phyloP scores from a whole-genome alignment of 2,888 invertebrate genomes.

The Arrhopalites spinosus region DNA sequence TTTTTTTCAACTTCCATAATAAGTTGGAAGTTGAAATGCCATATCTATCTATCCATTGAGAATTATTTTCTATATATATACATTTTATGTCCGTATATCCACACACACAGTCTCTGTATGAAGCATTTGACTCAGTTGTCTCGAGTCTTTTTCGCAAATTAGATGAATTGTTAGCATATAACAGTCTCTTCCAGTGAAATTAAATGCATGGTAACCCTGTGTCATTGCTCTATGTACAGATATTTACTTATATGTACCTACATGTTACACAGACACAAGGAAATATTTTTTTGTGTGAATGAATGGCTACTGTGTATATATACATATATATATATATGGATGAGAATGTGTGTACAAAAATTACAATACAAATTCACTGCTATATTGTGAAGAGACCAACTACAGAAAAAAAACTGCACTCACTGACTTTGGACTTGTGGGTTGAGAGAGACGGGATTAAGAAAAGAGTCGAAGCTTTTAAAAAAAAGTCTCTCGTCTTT shows the following conservation, averaged over 20 bases:
- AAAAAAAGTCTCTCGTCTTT: constrained; percentile 5
- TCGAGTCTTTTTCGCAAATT: neutral
- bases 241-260: neutral
- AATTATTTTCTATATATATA: too few species aligned
- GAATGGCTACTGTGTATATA: neutral
- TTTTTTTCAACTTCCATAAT: neutral
- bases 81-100: neutral
- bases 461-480: neutral
- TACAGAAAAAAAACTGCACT: neutral
- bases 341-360: neutral
- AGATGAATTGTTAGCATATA: constrained; percentile 20
- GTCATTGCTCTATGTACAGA: constrained; percentile 27
- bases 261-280: neutral
- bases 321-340: neutral
- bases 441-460: neutral
- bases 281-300: neutral
- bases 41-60: neutral
- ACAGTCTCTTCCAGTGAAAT: constrained; percentile 29
- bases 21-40: neutral
- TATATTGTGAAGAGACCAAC: neutral
- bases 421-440: neutral
- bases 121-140: constrained; percentile 1
- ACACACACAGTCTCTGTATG: too few species aligned
- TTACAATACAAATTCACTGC: constrained; percentile 1
- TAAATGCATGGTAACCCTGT: constrained; percentile 24